These are phyloP conservation scores for Fregata magnificens DNA, from an alignment of 2,113 vertebrate genomes.

Conservation along the genomic window DNA sequence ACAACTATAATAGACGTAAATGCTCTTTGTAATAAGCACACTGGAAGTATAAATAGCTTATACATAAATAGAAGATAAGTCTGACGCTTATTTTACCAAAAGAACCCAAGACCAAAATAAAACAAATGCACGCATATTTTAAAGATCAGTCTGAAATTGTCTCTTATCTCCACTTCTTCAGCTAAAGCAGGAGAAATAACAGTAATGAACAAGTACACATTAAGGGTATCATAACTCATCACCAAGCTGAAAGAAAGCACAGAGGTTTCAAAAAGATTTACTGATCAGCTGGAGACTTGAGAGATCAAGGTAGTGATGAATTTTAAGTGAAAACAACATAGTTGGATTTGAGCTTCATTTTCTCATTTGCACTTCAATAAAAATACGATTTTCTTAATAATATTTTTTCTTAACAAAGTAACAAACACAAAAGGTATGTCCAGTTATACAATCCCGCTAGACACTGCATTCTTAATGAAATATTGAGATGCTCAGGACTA, in stretches of 20 bases:
- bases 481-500: background rate
- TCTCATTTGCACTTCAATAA: background rate
- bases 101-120: background rate
- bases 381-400: background rate
- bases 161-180: background rate
- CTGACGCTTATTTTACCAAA: background rate
- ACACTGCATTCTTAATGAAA: background rate
- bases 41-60: background rate
- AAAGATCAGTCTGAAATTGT: background rate
- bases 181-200: background rate
- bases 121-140: background rate
- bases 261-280: background rate
- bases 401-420: background rate
- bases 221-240: background rate
- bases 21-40: background rate
- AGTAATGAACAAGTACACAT: background rate
- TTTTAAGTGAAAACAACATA: background rate
- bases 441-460: background rate
- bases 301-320: background rate
- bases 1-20: background rate
- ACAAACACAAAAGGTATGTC: background rate
- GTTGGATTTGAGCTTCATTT: background rate
- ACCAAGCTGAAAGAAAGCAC: background rate
- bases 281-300: background rate
- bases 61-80: background rate